Conservation (phyloP, 1,140 invertebrate genomes). For the Popillia japonica region DNA sequence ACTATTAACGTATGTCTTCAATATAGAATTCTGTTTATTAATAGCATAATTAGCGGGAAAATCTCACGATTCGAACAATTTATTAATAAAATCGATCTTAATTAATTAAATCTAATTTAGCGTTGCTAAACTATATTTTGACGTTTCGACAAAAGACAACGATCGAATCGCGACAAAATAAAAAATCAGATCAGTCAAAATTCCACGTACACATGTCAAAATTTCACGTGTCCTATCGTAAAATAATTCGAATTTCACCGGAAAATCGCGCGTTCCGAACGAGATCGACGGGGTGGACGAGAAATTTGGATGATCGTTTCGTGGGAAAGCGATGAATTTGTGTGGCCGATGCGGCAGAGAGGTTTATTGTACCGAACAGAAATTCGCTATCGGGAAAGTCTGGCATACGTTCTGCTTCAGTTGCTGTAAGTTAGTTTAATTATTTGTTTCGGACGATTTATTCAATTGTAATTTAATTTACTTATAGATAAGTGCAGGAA, state of each 20-base stretch:
- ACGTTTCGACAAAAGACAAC: too few species aligned
- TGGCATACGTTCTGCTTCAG: constrained; percentile 62
- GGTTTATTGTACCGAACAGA: constrained; percentile 60
- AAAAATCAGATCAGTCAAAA: constrained; percentile 15
- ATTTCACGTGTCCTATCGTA: constrained; percentile 26
- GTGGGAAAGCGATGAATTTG: constrained; percentile 40
- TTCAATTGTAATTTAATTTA: too few species aligned
- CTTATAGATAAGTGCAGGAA: constrained; percentile 58
- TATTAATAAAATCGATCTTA: too few species aligned
- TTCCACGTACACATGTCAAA: constrained; percentile 8
- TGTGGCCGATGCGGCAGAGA: constrained; percentile 60
- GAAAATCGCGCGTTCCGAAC: neutral
- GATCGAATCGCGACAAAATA: too few species aligned
- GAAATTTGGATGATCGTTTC: neutral
- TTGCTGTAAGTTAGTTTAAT: constrained; percentile 57
- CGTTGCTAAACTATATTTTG: too few species aligned
- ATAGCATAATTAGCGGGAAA: too few species aligned
- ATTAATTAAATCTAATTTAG: too few species aligned
- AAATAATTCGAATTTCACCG: constrained; percentile 3
- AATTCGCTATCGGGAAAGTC: constrained; percentile 60
- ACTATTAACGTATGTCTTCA: too few species aligned
- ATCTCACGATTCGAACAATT: too few species aligned
- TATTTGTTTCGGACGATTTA: too few species aligned
- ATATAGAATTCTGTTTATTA: too few species aligned
- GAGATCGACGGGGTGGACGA: neutral